Conservation (phyloP, 1,140 invertebrate genomes). For the Arion vulgaris region DNA sequence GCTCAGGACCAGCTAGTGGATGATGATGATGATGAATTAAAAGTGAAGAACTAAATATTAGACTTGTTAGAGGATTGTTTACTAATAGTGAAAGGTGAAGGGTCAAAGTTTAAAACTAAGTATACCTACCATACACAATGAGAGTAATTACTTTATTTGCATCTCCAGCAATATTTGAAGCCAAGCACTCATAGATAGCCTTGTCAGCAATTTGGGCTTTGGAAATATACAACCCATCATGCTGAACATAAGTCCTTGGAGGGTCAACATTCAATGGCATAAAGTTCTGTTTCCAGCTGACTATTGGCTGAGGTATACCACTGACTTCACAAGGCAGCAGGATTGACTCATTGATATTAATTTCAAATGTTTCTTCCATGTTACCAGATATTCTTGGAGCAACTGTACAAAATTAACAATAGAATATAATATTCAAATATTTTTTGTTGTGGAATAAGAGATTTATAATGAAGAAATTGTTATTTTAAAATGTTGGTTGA, state of each 20-base stretch:
- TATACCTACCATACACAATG: constrained; percentile 62
- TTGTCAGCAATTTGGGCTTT: constrained; percentile 65
- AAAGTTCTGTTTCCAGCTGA: constrained; percentile 69
- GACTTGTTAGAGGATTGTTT: no score
- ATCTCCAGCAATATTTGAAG: constrained; percentile 73
- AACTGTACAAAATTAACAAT: constrained; percentile 70
- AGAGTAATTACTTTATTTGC: constrained; percentile 57
- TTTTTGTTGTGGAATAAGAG: no score
- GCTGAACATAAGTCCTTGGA: constrained; percentile 45
- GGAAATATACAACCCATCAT: constrained; percentile 56
- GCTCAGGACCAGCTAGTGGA: no score
- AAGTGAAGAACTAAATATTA: no score
- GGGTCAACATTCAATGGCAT: constrained; percentile 53
- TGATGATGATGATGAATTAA: no score
- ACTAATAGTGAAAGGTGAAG: no score
- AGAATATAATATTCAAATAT: not conserved
- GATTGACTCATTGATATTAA: constrained; percentile 56
- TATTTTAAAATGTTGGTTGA: no score
- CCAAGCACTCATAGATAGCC: constrained; percentile 75
- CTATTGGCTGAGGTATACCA: constrained; percentile 67
- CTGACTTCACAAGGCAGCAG: constrained; percentile 66
- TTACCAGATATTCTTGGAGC: constrained; percentile 92
- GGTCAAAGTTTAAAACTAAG: not conserved
- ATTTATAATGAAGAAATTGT: no score
- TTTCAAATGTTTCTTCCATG: constrained; percentile 58